Percentiles rank a stretch among this genome's conserved stretches.
Conservation (phyloP, 1,140 invertebrate genomes). For the Oreohelix idahoensis region DNA sequence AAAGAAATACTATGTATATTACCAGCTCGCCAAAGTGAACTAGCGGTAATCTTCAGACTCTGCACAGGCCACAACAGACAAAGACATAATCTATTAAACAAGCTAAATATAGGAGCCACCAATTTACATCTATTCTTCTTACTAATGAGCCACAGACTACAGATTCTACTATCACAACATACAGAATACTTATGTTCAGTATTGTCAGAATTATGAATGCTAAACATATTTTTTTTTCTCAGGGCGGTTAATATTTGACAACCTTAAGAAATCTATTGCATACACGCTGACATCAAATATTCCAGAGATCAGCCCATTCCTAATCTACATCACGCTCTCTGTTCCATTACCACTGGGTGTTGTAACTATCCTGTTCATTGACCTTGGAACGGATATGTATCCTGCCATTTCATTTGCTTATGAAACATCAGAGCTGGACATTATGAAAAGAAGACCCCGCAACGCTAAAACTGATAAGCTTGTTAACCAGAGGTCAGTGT, state of each 20-base stretch:
- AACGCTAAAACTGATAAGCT: constrained; percentile 94
- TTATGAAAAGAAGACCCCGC: constrained; percentile 97
- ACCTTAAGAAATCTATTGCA: constrained; percentile 99
- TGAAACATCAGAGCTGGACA: constrained; percentile 96
- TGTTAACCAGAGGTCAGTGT: constrained; percentile 88
- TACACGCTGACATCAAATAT: constrained; percentile 99
- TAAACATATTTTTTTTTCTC: not conserved
- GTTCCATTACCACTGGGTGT: constrained; percentile 98
- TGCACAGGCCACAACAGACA: no score
- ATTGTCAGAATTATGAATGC: no score
- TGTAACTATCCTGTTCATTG: constrained; percentile 99
- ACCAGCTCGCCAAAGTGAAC: no score
- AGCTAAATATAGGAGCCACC: no score
- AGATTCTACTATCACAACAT: no score
- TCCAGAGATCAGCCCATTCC: constrained; percentile 99
- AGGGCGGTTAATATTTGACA: constrained; percentile 96
- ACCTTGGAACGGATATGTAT: constrained; percentile 99
- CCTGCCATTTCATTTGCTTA: constrained; percentile 98
- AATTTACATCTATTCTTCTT: no score
- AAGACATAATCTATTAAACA: no score
- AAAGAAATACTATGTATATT: no score
- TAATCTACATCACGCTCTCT: constrained; percentile 96
- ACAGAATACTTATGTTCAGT: no score
- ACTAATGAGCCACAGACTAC: no score
- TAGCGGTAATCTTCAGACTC: no score